Percentiles rank a stretch among this genome's conserved stretches.
phyloP scores from a whole-genome alignment of 2,113 vertebrate species.

The Pollachius pollachius region DNA sequence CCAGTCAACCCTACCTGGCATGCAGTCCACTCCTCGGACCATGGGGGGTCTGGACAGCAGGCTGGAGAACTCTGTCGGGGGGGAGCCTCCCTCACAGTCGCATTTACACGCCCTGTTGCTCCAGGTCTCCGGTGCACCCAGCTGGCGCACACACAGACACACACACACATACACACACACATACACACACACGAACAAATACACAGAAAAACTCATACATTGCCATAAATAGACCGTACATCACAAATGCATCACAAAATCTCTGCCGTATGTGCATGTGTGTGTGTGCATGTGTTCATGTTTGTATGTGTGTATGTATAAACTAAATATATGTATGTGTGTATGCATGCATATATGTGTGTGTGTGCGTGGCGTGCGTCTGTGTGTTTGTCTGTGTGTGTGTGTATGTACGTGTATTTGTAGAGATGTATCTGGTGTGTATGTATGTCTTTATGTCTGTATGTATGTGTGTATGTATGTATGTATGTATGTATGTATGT shows the following conservation, averaged over 20 bases:
- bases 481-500: no score
- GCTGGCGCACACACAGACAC: conserved; percentile 37
- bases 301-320: no score
- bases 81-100: conserved; percentile 77
- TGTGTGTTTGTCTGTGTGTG: no score
- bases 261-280: no score
- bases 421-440: no score
- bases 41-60: conserved; percentile 41
- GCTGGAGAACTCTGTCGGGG: conserved; percentile 70
- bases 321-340: no score
- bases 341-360: no score
- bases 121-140: conserved; percentile 71
- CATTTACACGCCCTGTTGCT: conserved; percentile 86
- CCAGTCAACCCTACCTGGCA: conserved; percentile 78
- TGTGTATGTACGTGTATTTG: no score
- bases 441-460: no score
- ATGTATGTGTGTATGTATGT: no score
- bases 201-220: neutral
- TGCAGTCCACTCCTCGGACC: conserved; percentile 76
- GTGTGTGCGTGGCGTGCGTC: no score
- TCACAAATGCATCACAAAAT: neutral
- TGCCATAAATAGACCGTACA: neutral
- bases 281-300: no score
- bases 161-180: neutral
- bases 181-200: neutral